Evolutionary conservation across 2,113 vertebrate species (phyloP).

Genomic region (Sorex araneus): DNA sequence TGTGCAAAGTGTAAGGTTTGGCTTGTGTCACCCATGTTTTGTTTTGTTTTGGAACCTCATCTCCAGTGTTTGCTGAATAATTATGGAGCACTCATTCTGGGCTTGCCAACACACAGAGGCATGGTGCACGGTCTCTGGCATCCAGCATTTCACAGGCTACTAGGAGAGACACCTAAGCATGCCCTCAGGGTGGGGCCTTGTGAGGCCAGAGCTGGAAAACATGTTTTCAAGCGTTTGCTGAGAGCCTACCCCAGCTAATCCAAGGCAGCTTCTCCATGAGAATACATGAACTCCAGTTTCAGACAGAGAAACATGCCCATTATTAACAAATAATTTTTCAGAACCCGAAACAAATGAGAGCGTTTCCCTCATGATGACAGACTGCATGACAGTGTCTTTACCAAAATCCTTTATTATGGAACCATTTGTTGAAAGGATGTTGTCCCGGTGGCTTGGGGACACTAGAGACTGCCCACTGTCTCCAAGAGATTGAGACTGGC

Average conservation of each 20-base stretch:
- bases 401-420: too few species aligned
- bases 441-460: too few species aligned
- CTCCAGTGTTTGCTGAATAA: not conserved
- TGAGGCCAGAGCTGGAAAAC: not conserved
- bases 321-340: too few species aligned
- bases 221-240: not conserved
- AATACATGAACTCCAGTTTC: not conserved
- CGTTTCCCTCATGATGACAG: too few species aligned
- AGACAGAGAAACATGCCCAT: not conserved
- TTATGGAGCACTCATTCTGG: not conserved
- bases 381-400: too few species aligned
- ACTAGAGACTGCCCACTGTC: not conserved
- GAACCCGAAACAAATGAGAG: too few species aligned
- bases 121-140: not conserved
- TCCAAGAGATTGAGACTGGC: not conserved
- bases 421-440: too few species aligned
- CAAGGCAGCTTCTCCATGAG: not conserved
- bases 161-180: not conserved
- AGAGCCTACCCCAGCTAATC: not conserved
- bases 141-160: not conserved
- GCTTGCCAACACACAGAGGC: not conserved
- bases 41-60: not conserved
- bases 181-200: too few species aligned
- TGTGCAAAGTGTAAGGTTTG: constrained; percentile 18
- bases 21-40: not conserved